Base-by-base conservation (phyloP, 1,140 invertebrate species). In the Periplaneta americana region DNA sequence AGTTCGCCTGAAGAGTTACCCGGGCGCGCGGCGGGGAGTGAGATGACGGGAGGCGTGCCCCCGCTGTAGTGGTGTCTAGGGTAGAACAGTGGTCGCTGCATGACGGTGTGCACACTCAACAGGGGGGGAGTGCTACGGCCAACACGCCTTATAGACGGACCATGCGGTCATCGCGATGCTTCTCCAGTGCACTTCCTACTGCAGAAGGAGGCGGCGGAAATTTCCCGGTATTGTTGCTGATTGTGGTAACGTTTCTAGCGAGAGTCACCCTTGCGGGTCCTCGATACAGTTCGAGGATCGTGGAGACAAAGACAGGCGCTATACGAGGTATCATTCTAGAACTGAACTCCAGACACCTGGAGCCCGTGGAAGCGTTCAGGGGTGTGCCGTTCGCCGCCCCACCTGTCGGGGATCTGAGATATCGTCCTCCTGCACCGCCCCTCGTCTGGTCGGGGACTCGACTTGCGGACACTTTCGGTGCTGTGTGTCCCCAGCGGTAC, bases 351-450 rank as follows among this genome's bases (percentile, higher is more conserved):
- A 90, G 92, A 83, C 92, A 93, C 85, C 88, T 97, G 84, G 94
- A 94, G 84, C 94, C 95, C 0, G 95, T 97, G 66, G 95, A 95
- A 86, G 92, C 94, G 89, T 96, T 93, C 88, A 93, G 91, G 83
- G 96, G 91, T 81, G 93, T 98, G 76, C 96, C 95, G 8, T 98
- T 97, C 90, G 96, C 95, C 0, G 93, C 95, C 22, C 91, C 93
- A 32, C 95, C 96, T 6, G 88, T 92, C 2, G 93, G 93, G n/a
- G 89, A 91, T 18, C 88, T 95, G 39, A 91, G 96, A 33, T 94
- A 96, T 84, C 92, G 92, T 82, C 90, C 93, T 22, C 93, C 95
- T 34, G 90, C 91, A 74, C 91, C 92, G 8, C 92, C 94, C 10
- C 88, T 91, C 34, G 87, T 91, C 79, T 96, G 95, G 94, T 90